A percentile compares a stretch with the other conserved stretches of the same genome.
phyloP scores from a whole-genome alignment of 2,113 vertebrate genomes.

The Nicator chloris region DNA sequence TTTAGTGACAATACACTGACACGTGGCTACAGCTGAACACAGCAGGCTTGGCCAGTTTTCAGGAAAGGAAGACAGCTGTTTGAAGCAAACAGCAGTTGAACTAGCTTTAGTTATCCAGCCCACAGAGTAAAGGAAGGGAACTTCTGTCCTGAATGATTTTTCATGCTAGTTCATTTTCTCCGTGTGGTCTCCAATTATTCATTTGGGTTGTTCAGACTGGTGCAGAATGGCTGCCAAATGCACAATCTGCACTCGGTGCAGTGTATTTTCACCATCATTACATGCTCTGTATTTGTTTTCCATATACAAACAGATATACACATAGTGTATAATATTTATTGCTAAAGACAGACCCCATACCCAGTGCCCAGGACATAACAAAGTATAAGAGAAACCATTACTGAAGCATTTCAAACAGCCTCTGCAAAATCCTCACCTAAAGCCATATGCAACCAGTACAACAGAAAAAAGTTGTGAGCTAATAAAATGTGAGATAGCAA shows the following conservation, averaged over 20 bases:
- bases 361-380: background rate
- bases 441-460: background rate
- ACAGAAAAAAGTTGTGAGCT: background rate
- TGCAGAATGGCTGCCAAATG: background rate
- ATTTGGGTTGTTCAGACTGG: background rate
- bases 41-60: background rate
- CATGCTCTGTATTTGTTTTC: background rate
- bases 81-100: background rate
- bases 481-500: background rate
- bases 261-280: slow-evolving; percentile 42
- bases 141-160: background rate
- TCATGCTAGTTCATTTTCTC: background rate
- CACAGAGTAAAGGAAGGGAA: background rate
- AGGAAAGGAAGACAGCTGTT: background rate
- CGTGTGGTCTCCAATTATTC: background rate
- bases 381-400: background rate
- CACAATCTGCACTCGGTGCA: background rate
- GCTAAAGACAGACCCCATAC: slow-evolving; percentile 12
- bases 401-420: background rate
- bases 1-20: slow-evolving; percentile 36
- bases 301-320: slow-evolving; percentile 53
- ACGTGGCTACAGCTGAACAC: background rate
- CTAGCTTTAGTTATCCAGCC: background rate
- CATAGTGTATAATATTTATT: slow-evolving; percentile 62
- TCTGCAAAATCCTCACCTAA: background rate